phyloP scores from a whole-genome alignment of 2,888 invertebrate species.

The Neoitamus cyanurus region DNA sequence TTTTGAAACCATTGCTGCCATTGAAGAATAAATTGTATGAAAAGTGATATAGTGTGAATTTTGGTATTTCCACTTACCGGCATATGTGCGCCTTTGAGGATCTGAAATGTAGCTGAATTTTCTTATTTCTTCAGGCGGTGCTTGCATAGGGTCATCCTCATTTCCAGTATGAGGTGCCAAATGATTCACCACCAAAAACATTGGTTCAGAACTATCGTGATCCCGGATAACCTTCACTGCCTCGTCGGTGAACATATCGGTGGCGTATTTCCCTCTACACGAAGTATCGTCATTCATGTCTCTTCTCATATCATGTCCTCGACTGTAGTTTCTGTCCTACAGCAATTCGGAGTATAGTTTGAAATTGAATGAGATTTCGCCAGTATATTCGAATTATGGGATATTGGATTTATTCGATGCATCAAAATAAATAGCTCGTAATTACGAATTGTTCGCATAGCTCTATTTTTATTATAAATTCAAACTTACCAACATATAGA shows the following conservation, averaged over 20 bases:
- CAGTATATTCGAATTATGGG: too few relatives aligned
- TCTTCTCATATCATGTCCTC: conserved; percentile 69
- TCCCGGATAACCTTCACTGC: conserved; percentile 72
- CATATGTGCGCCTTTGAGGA: conserved; percentile 74
- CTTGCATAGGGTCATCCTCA: conserved; percentile 75
- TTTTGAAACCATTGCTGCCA: conserved; percentile 83
- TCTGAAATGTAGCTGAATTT: conserved; percentile 77
- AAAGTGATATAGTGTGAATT: neutral
- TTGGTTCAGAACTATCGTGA: conserved; percentile 72
- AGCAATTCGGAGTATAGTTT: too few relatives aligned
- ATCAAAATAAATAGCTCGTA: too few relatives aligned
- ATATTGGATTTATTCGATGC: too few relatives aligned
- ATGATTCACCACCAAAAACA: conserved; percentile 84
- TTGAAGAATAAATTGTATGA: neutral
- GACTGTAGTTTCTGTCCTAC: conserved; percentile 57
- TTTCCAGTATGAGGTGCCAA: conserved; percentile 84
- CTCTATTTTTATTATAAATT: neutral
- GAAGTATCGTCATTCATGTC: conserved; percentile 69
- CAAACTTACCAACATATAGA: conserved; percentile 64
- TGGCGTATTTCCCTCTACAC: conserved; percentile 73
- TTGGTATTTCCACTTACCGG: conserved; percentile 68
- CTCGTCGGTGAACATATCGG: conserved; percentile 76
- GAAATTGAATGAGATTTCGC: too few relatives aligned
- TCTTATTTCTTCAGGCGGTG: conserved; percentile 76
- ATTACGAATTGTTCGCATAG: too few relatives aligned